Base-by-base conservation (phyloP, 2,113 vertebrate species). In the Hepsetus odoe region DNA sequence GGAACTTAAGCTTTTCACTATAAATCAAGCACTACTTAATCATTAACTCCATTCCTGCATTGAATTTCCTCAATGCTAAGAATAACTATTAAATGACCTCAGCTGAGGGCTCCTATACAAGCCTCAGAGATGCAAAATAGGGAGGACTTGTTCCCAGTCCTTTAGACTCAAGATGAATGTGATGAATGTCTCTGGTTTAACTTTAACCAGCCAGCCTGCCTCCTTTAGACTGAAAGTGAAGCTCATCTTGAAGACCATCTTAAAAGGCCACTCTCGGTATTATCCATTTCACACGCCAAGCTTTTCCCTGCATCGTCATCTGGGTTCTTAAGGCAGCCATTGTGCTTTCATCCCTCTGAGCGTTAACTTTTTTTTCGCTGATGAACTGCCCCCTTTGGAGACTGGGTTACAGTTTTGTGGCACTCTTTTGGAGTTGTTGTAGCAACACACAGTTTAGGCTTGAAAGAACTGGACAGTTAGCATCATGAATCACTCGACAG, bases 401-500 rank as follows among this genome's bases (percentile, higher is more conserved):
- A 91, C 91, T 88, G 90, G 83, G 87, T 88, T 88, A 89, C 94
- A 95, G n/a, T 98, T 96, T 96, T 95, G 94, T 91, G 82, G 71
- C 84, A 92, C 69, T 79, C 86, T 42, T 44, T 80, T 88, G 83
- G 84, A 85, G 91, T 98, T 95, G 94, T 93, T 94, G 91, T 95
- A 95, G 95, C 93, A 94, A 98, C 95, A 84, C 72, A 91, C 88
- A 88, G 93, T 93, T 86, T 89, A 87, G 89, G 90, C 90, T 90
- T 95, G 94, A 94, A 93, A 94, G 94, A 94, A 94, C 90, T 93
- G 94, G 91, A 95, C 94, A 3, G 94, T 91, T 92, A 90, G 77
- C 92, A 90, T 89, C 92, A 94, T 96, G 94, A 91, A 94, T 96
- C 94, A 94, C 90, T 88, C 87, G 51, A 90, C 89, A 92, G 87